phyloP scores from a whole-genome alignment of 1,140 invertebrate genomes.

The Tetramorium parvispinum region DNA sequence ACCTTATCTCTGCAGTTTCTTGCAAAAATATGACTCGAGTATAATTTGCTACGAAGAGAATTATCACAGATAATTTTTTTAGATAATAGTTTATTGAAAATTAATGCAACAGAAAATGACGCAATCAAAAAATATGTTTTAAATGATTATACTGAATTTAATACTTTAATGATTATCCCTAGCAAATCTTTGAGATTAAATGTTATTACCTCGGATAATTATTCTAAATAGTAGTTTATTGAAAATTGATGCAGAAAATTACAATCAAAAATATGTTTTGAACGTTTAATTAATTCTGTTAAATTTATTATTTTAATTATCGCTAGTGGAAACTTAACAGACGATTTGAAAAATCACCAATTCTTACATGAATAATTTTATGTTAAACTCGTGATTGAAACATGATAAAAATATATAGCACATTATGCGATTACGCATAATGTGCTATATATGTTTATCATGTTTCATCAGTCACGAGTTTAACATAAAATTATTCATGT shows the following conservation, averaged over 20 bases:
- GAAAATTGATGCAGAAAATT: background rate
- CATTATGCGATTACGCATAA: background rate
- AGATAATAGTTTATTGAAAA: background rate
- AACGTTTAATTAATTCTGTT: background rate
- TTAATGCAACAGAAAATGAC: background rate
- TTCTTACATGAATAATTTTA: too few relatives aligned
- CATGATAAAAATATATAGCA: too few relatives aligned
- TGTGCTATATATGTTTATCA: background rate
- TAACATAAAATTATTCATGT: background rate
- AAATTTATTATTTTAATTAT: background rate
- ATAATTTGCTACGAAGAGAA: background rate
- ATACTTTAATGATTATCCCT: background rate
- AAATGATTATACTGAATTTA: background rate
- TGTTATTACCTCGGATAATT: background rate
- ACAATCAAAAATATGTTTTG: background rate
- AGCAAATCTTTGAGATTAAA: too few relatives aligned
- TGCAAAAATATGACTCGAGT: conserved; percentile 7
- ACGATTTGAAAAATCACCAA: too few relatives aligned
- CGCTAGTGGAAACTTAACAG: background rate
- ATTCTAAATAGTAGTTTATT: background rate
- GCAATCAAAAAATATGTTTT: background rate
- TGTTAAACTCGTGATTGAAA: too few relatives aligned
- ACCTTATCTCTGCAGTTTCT: background rate
- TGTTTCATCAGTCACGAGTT: background rate
- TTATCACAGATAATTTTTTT: background rate